These are phyloP conservation scores for Phrynocephalus forsythii DNA, from an alignment of 2,797 vertebrate genomes.

Conservation along the genomic window DNA sequence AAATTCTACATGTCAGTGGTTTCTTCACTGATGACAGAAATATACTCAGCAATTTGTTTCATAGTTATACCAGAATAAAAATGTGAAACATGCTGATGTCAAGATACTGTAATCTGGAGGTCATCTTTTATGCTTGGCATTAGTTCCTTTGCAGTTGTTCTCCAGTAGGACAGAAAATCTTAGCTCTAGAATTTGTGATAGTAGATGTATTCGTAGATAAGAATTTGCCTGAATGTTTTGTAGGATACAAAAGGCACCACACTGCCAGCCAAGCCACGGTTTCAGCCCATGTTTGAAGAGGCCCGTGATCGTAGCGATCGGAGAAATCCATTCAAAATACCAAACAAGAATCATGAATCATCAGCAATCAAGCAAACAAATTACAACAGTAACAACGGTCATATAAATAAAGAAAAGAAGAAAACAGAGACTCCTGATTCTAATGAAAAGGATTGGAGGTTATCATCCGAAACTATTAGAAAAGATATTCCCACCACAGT, in stretches of 20 bases:
- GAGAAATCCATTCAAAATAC: conserved; percentile 90
- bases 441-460: conserved; percentile 54
- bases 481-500: conserved; percentile 73
- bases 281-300: conserved; percentile 30
- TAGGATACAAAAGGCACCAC: conserved; percentile 77
- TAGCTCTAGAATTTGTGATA: not conserved
- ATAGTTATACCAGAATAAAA: not conserved
- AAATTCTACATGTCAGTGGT: not conserved
- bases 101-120: not conserved
- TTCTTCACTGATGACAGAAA: conserved; percentile 1
- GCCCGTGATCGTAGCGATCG: conserved; percentile 66
- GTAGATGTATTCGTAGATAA: not conserved
- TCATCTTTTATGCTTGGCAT: not conserved
- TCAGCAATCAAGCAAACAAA: conserved; percentile 75
- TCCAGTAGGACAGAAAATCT: not conserved
- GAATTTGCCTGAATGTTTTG: conserved; percentile 38
- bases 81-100: not conserved
- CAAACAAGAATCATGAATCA: conserved; percentile 72
- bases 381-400: conserved; percentile 40
- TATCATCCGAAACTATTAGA: conserved; percentile 57
- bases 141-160: not conserved
- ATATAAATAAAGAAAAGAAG: conserved; percentile 32
- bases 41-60: not conserved
- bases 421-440: conserved; percentile 34
- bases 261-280: conserved; percentile 10